Evolutionary conservation across 2,888 invertebrate genomes (phyloP).

Genomic region (Heliconius erato): DNA sequence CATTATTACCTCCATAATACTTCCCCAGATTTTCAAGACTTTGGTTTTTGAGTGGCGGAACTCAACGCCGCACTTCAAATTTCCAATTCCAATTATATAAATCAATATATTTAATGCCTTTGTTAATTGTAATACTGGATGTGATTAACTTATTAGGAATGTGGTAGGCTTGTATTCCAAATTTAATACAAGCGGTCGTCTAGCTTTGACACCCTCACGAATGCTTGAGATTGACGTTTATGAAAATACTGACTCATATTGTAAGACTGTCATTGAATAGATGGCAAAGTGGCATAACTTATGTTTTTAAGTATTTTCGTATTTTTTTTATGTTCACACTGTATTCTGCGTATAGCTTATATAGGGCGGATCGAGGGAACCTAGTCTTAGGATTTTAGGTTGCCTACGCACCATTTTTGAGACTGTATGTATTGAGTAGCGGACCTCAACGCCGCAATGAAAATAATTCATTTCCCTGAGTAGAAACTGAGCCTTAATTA

Average conservation of each 20-base stretch:
- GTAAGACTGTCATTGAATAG: neutral
- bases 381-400: too few species aligned
- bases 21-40: neutral
- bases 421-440: too few species aligned
- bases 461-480: too few species aligned
- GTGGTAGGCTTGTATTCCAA: constrained; percentile 23
- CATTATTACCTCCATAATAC: too few species aligned
- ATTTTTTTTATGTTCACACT: neutral
- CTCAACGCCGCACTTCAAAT: neutral
- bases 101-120: neutral
- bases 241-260: constrained; percentile 25
- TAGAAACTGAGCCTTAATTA: too few species aligned
- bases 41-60: neutral
- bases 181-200: constrained; percentile 13
- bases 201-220: constrained; percentile 39
- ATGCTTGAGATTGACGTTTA: constrained; percentile 17
- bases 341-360: too few species aligned
- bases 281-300: neutral
- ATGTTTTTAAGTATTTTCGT: neutral
- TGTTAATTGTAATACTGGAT: constrained; percentile 23
- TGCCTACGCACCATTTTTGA: too few species aligned
- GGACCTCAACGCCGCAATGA: too few species aligned
- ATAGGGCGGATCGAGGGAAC: too few species aligned
- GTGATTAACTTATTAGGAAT: constrained; percentile 44
- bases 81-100: neutral